phyloP scores from a whole-genome alignment of 53 echinoderm and acorn worm species.

The Echinometra lucunter region DNA sequence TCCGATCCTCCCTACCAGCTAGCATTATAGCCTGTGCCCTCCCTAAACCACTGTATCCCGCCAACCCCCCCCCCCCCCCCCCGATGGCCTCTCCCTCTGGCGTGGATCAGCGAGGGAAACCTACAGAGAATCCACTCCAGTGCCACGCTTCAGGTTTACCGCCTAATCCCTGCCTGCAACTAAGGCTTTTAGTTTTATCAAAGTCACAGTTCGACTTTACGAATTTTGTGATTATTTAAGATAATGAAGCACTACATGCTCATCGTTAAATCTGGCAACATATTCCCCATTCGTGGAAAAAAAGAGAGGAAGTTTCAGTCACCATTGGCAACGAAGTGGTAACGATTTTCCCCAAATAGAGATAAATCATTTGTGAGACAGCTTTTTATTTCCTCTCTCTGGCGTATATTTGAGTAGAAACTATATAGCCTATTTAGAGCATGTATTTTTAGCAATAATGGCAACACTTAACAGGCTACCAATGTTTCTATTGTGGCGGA shows the following conservation, averaged over 20 bases:
- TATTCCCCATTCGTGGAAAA: not conserved
- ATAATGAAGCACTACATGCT: not conserved
- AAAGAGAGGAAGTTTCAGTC: not conserved
- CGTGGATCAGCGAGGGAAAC: not conserved
- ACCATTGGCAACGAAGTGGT: not conserved
- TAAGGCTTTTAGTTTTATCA: conserved; percentile 16
- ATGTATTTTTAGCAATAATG: no score
- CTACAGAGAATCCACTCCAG: not conserved
- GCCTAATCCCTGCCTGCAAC: conserved; percentile 14
- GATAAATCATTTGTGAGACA: conserved; percentile 2
- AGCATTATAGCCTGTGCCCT: not conserved
- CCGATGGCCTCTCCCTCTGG: not conserved
- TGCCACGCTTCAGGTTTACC: not conserved
- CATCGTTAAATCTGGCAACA: not conserved
- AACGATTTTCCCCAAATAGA: not conserved
- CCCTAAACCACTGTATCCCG: not conserved
- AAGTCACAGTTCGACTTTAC: not conserved
- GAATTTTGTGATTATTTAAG: conserved; percentile 6
- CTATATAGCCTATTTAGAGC: not conserved
- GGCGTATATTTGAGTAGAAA: not conserved
- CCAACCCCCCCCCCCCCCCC: not conserved
- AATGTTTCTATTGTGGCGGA: no score
- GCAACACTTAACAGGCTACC: no score
- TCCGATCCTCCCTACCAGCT: not conserved
- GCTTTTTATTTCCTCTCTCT: not conserved